These are phyloP conservation scores for Actinernus sp. DNA, from an alignment of 92 coral and sea anemone genomes.

Conservation along the genomic window DNA sequence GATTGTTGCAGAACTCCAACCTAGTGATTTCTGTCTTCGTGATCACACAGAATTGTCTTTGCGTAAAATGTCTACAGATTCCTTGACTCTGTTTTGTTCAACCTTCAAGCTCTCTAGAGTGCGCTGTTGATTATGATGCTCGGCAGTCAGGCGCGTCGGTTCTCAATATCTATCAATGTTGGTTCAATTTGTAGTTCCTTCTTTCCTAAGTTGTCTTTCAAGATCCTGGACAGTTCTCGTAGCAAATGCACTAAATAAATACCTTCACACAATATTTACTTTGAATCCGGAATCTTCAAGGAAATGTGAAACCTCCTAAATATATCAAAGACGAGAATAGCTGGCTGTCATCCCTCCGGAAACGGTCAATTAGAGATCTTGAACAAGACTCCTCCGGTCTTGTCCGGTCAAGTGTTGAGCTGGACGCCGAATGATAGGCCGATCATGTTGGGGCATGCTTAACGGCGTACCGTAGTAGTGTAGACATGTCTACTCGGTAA, in stretches of 20 bases:
- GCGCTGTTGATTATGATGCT: constrained; percentile 50
- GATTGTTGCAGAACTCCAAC: too few relatives aligned
- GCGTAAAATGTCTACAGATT: constrained; percentile 59
- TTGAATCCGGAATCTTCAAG: constrained; percentile 35
- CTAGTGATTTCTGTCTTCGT: constrained; percentile 57
- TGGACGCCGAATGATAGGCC: too few relatives aligned
- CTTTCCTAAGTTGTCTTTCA: constrained; percentile 53
- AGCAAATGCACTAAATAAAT: constrained; percentile 25
- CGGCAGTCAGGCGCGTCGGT: constrained; percentile 61
- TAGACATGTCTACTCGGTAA: too few relatives aligned
- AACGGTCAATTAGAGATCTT: constrained; percentile 41
- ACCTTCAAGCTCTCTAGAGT: constrained; percentile 65
- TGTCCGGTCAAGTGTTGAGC: too few relatives aligned
- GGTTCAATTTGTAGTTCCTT: constrained; percentile 16
- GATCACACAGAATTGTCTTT: constrained; percentile 83
- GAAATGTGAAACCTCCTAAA: too few relatives aligned
- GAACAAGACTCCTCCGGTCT: constrained; percentile 23
- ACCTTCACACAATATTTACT: constrained; percentile 53
- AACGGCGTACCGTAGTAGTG: too few relatives aligned
- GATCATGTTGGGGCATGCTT: too few relatives aligned
- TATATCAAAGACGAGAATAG: too few relatives aligned
- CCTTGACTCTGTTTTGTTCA: constrained; percentile 56
- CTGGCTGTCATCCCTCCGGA: constrained; percentile 43
- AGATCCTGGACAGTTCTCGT: constrained; percentile 32
- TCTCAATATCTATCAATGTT: constrained; percentile 30